Evolutionary conservation across 2,888 invertebrate genomes (phyloP).

Genomic region (Acrobasis suavella): DNA sequence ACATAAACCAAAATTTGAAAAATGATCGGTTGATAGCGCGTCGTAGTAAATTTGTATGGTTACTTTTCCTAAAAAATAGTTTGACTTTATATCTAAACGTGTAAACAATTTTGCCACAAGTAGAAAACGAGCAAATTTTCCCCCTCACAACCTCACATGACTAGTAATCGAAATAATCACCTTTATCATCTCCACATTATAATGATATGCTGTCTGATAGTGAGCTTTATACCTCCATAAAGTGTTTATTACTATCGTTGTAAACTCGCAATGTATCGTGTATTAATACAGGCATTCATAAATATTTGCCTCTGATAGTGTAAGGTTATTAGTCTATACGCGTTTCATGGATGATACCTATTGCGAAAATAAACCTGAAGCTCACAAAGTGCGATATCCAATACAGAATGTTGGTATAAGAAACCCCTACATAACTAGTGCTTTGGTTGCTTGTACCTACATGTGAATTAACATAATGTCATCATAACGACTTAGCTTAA

Average conservation of each 20-base stretch:
- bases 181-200: slow-evolving; percentile 10
- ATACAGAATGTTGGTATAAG: neutral
- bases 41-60: too few species aligned
- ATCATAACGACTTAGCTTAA: too few species aligned
- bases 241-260: slow-evolving; percentile 2
- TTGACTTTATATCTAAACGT: too few species aligned
- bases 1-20: too few species aligned
- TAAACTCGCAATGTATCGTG: neutral
- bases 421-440: too few species aligned
- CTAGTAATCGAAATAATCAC: slow-evolving; percentile 5
- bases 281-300: slow-evolving; percentile 15
- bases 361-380: slow-evolving; percentile 3
- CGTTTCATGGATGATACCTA: slow-evolving; percentile 14
- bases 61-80: too few species aligned
- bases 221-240: neutral
- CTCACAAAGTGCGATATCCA: neutral
- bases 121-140: slow-evolving; percentile 1
- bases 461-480: too few species aligned
- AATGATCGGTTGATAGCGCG: too few species aligned
- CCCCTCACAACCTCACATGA: slow-evolving; percentile 18
- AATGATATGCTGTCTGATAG: slow-evolving; percentile 14
- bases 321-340: slow-evolving; percentile 11
- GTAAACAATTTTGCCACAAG: neutral
- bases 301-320: slow-evolving; percentile 10
- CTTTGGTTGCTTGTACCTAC: too few species aligned